Evolutionary conservation across 2,113 vertebrate genomes (phyloP).

Genomic region (Chiloscyllium plagiosum): DNA sequence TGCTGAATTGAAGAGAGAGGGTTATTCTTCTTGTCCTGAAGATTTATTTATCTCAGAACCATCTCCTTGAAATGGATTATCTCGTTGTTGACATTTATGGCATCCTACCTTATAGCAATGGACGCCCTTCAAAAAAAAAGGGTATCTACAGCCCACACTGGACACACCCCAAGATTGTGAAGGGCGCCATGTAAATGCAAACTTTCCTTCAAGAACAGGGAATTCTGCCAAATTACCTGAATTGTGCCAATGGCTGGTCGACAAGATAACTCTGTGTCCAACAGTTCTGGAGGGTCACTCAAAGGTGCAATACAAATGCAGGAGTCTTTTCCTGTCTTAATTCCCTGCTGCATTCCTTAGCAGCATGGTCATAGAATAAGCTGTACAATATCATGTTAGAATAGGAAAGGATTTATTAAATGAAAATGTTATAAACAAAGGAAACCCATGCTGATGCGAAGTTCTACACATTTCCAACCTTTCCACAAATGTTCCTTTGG

Average conservation of each 20-base stretch:
- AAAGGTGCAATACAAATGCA: not conserved
- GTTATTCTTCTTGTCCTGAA: not conserved
- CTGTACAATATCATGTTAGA: not conserved
- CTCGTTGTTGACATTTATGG: not conserved
- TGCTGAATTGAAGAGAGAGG: not conserved
- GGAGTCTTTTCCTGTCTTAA: not conserved
- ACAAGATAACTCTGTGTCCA: not conserved
- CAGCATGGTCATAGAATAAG: no score
- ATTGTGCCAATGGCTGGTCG: not conserved
- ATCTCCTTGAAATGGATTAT: not conserved
- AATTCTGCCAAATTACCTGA: not conserved
- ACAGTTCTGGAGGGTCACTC: not conserved
- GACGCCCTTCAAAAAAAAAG: not conserved
- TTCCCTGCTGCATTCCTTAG: not conserved
- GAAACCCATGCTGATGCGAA: conserved; percentile 9
- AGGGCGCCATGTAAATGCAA: not conserved
- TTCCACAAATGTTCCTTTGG: not conserved
- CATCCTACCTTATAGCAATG: not conserved
- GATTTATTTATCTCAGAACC: not conserved
- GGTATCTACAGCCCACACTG: not conserved
- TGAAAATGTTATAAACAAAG: not conserved
- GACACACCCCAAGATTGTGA: not conserved
- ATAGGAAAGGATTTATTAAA: conserved; percentile 5
- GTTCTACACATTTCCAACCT: not conserved
- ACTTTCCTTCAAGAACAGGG: not conserved